Percentiles rank a stretch among this genome's conserved stretches.
phyloP scores from a whole-genome alignment of 1,140 invertebrate species.

The Harpegnathos saltator region DNA sequence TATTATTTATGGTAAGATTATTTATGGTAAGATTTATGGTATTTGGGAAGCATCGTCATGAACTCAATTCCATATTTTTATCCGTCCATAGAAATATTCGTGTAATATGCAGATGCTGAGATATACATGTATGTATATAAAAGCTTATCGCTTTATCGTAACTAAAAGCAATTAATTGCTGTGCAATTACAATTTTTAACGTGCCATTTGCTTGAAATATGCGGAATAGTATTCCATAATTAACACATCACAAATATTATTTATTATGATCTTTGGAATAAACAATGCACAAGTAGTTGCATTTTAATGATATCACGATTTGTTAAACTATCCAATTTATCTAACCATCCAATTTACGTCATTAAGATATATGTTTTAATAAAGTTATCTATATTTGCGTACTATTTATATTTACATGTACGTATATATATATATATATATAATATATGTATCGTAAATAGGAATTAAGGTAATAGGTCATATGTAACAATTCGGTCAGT shows the following conservation, averaged over 20 bases:
- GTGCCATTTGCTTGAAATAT: neutral
- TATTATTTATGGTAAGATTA: neutral
- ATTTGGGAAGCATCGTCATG: neutral
- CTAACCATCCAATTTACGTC: too few species aligned
- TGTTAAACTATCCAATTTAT: too few species aligned
- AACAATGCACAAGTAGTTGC: neutral
- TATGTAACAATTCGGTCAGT: too few species aligned
- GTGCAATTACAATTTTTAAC: neutral
- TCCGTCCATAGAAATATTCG: slow-evolving; percentile 12
- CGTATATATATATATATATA: too few species aligned
- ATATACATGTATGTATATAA: neutral
- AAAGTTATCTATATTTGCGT: too few species aligned
- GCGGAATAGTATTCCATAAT: neutral
- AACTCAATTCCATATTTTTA: neutral
- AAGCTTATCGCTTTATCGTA: neutral
- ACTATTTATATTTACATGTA: too few species aligned
- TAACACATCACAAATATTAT: neutral
- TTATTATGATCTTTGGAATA: slow-evolving; percentile 18
- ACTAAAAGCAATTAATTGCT: neutral
- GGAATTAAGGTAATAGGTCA: neutral
- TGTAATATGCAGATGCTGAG: neutral
- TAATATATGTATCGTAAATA: neutral
- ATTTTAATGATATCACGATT: too few species aligned
- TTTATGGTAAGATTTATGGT: neutral
- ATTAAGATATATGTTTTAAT: too few species aligned